Base-by-base conservation (phyloP, 2,113 vertebrate genomes). In the Forbesichthys papilliferus region DNA sequence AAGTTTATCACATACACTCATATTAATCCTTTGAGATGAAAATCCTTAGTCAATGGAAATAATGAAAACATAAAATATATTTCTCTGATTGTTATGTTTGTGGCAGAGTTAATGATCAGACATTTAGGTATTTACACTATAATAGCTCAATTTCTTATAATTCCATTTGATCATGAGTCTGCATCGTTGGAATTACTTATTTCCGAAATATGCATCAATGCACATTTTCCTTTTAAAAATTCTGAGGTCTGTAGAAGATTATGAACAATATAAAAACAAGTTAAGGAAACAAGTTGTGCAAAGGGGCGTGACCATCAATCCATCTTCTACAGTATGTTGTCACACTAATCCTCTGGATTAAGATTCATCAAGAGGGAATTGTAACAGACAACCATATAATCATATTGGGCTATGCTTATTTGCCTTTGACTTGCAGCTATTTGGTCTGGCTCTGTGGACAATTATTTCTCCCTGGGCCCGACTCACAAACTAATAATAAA, bases 371-470 rank as follows among this genome's bases (percentile, higher is more conserved):
- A 75, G 91, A 94, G 92, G 92, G 93, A 96, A 95, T 93, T 92
- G 92, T 93, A 94, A 94, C 92, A 94, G 94, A 95, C 94, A 95
- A 94, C 92, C 94, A 94, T 96, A 95, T 94, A 96, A 95, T 95
- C 92, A 94, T 93, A 92, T 94, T 91, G 92, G 90, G 90, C 55
- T 93, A 92, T 94, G 94, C 94, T 93, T 95, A 94, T 96, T 96
- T 95, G 93, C 93, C 91, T 92, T 94, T 94, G 90, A 87, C 93
- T 94, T 95, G 94, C 93, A 95, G 95, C 92, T 95, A 92, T 95
- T 96, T 95, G 93, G 93, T 93, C 92, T 92, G 90, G 90, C 92
- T 92, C 93, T 94, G 93, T 93, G 93, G 92, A 95, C 94, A 94
- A 94, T 96, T 95, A 95, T 93, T 94, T 91, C 92, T 94, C 92